These are phyloP conservation scores for Melanaphis sacchari DNA, from an alignment of 1,140 invertebrate genomes.

Conservation along the genomic window DNA sequence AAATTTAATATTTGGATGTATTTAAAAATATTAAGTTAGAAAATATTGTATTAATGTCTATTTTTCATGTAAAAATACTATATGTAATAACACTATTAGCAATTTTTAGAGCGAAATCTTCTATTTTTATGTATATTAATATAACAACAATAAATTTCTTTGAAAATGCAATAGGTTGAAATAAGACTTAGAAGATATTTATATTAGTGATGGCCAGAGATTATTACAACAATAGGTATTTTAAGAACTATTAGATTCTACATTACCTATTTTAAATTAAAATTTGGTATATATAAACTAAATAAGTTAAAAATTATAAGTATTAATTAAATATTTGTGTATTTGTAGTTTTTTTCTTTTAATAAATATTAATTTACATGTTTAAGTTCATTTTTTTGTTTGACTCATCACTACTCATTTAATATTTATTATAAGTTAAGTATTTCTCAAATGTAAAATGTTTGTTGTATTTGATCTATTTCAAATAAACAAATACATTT, in stretches of 20 bases:
- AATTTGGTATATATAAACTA: neutral
- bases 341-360: neutral
- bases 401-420: neutral
- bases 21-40: too few species aligned
- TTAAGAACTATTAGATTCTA: neutral
- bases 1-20: too few species aligned
- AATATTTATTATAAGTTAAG: neutral
- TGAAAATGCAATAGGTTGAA: neutral
- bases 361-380: neutral
- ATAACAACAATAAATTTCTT: neutral
- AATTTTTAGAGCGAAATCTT: too few species aligned
- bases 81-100: neutral
- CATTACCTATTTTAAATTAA: neutral
- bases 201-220: neutral
- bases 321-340: neutral
- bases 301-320: neutral
- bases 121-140: too few species aligned
- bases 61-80: too few species aligned
- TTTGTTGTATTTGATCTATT: neutral
- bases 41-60: too few species aligned
- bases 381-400: neutral
- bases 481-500: neutral
- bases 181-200: neutral
- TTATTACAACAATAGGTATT: neutral
- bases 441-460: neutral